phyloP scores from a whole-genome alignment of 2,797 vertebrate species.

The Malurus leucopterus region DNA sequence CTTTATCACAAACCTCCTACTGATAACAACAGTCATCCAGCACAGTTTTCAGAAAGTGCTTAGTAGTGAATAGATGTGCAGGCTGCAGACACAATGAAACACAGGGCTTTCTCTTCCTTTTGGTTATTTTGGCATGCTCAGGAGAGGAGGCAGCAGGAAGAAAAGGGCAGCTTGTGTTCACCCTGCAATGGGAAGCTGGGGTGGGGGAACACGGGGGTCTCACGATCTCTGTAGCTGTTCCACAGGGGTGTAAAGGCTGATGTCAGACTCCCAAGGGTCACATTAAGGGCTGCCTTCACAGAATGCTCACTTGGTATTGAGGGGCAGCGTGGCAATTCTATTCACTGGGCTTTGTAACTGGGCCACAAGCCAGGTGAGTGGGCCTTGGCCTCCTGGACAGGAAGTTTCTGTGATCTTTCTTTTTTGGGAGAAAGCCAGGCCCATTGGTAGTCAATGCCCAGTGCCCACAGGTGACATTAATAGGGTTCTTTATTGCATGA shows the following conservation, averaged over 20 bases:
- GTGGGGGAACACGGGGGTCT: background rate
- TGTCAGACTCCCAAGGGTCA: fast-evolving
- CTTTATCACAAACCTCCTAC: no score
- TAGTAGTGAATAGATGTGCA: background rate
- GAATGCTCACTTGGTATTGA: fast-evolving
- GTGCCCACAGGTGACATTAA: background rate
- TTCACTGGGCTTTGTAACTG: background rate
- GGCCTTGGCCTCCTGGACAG: background rate
- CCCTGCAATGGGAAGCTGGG: background rate
- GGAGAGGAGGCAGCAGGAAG: background rate
- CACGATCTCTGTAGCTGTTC: background rate
- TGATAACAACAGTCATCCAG: background rate
- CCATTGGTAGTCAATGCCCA: no score
- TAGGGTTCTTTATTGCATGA: no score
- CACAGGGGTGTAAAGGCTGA: fast-evolving
- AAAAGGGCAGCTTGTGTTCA: background rate
- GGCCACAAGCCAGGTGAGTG: no score
- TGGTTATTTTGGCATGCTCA: background rate
- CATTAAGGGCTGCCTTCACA: background rate
- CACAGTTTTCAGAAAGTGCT: background rate
- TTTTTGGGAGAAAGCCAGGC: background rate
- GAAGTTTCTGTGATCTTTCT: background rate
- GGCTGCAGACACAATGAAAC: background rate
- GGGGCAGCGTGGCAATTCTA: background rate
- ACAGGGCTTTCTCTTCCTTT: background rate